Evolutionary conservation across 2,888 invertebrate species (phyloP), one percentile per base, ranked within the genome.

Genomic region (Meteorus colon): DNA sequence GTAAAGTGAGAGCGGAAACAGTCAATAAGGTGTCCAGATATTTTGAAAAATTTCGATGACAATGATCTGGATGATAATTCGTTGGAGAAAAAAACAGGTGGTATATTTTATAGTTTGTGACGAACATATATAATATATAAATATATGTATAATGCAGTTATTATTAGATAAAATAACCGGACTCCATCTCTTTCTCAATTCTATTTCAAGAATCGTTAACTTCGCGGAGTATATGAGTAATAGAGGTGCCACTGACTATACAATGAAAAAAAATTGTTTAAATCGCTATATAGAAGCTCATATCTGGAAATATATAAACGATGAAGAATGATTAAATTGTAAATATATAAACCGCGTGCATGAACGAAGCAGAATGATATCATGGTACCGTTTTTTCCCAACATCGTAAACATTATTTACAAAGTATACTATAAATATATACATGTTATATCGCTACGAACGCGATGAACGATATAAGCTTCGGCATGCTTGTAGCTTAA

Each of bases 11-110:
- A 62, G 29, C 27, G n/a, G 31, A 62, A 41, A 27, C 45, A 59
- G 34, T 31, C 69, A 51, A 69, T 69, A 59, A 69, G 34, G n/a
- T 24, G 27, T 8, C 45, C 4, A 27, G 19, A 45, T 45, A 14
- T 69, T 51, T 69, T 69, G 14, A n/a, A 34, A 34, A 55, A 59
- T 55, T 29, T 19, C 31, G 14, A 59, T 69, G 69, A 69, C 59
- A 69, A 69, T 69, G 59, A 69, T 69, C 55, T 69, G 59, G 59
- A 69, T 59, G 5, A 10, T 59, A 55, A 69, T 69, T 34, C 59
- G 31, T 55, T 29, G 27, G 45, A 14, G 65, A 55, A 4, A 66
- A 4, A 66, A 51, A 73, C 65, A 72, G 59, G 48, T 31, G 62
- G 45, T 63, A 31, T 60, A 70, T n/a, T 10, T 4, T 16, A 4